phyloP scores from a whole-genome alignment of 2,888 invertebrate species.

The Drosophila rubida region DNA sequence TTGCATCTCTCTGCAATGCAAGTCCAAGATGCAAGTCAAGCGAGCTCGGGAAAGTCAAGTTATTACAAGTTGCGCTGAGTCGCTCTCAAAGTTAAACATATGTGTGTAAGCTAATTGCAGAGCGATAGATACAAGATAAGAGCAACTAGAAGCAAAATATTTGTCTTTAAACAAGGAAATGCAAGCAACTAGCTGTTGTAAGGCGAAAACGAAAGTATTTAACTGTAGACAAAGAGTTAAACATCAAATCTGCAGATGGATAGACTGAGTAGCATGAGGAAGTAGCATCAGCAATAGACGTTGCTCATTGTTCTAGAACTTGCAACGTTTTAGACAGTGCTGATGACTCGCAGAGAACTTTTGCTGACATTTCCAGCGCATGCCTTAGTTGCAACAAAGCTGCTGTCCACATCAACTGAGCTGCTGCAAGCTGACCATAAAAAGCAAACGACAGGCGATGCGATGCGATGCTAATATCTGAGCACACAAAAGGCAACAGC shows the following conservation, averaged over 20 bases:
- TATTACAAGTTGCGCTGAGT: background rate
- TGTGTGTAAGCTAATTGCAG: no score
- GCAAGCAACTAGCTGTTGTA: no score
- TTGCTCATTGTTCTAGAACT: background rate
- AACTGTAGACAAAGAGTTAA: no score
- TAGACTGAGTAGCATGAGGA: no score
- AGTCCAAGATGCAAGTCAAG: background rate
- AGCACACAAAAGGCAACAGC: slow-evolving; percentile 40
- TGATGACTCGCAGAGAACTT: background rate
- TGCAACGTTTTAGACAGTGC: background rate
- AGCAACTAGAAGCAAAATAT: no score
- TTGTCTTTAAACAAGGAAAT: no score
- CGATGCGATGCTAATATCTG: slow-evolving; percentile 26
- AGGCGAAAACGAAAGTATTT: no score
- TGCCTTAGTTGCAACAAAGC: background rate
- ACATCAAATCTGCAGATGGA: no score
- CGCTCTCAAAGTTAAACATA: no score
- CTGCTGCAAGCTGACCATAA: slow-evolving; percentile 29
- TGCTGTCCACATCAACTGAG: no score
- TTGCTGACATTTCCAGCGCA: background rate
- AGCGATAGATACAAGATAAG: no score
- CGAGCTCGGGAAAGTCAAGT: background rate
- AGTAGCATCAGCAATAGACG: no score
- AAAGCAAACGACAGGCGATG: slow-evolving; percentile 23
- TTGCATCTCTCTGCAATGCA: background rate